phyloP scores from a whole-genome alignment of 2,113 vertebrate species.

The Fukomys damarensis region DNA sequence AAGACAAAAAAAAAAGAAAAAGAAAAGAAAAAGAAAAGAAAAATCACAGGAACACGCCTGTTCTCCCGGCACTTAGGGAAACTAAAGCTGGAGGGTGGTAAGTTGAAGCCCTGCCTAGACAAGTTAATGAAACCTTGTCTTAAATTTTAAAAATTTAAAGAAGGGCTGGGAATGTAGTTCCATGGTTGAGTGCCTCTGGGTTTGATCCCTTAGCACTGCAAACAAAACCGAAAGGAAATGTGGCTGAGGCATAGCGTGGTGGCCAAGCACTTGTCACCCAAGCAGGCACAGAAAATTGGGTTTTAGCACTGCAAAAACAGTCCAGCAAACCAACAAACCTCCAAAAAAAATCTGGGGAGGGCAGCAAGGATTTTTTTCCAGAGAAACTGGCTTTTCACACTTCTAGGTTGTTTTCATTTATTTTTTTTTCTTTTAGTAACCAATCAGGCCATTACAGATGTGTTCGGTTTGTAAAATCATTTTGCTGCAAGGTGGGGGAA shows the following conservation, averaged over 20 bases:
- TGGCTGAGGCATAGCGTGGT: neutral
- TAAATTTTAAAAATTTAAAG: neutral
- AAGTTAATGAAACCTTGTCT: neutral
- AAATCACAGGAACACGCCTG: neutral
- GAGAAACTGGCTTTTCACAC: conserved; percentile 1
- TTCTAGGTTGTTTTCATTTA: neutral
- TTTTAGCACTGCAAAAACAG: neutral
- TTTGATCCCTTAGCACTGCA: neutral
- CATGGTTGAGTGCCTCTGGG: neutral
- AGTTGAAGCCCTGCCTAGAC: neutral
- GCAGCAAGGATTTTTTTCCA: neutral
- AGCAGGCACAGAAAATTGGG: rapidly evolving
- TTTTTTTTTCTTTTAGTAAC: neutral
- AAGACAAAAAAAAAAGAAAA: neutral
- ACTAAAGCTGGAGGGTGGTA: neutral
- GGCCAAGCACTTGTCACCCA: rapidly evolving
- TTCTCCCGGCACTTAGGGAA: neutral
- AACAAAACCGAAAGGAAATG: neutral
- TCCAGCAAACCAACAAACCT: neutral
- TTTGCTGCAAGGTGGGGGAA: neutral
- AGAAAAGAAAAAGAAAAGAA: neutral
- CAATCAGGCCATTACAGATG: neutral
- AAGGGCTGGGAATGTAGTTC: neutral
- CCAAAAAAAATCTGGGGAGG: neutral
- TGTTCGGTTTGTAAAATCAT: neutral